These are phyloP conservation scores for Dioctria rufipes DNA, from an alignment of 2,888 invertebrate species.

Conservation along the genomic window DNA sequence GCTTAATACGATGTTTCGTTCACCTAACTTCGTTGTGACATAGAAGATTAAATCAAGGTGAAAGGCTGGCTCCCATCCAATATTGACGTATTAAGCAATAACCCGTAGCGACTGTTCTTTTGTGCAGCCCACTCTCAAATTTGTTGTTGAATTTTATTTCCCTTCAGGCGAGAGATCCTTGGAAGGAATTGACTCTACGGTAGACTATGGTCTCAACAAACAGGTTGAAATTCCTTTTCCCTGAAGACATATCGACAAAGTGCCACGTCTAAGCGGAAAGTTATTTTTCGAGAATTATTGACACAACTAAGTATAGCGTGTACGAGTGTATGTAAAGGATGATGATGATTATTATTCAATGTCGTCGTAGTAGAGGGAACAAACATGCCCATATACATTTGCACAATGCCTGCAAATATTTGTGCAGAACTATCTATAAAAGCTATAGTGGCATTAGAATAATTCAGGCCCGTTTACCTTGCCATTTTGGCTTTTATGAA, in stretches of 20 bases:
- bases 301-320: background rate
- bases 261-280: slow-evolving; percentile 44
- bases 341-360: slow-evolving; percentile 18
- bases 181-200: slow-evolving; percentile 8
- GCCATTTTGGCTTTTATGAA: background rate
- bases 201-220: slow-evolving; percentile 8
- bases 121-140: slow-evolving; percentile 27
- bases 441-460: background rate
- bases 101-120: slow-evolving; percentile 32
- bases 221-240: slow-evolving; percentile 29
- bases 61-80: slow-evolving; percentile 42
- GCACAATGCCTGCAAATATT: slow-evolving; percentile 23
- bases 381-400: too few relatives aligned
- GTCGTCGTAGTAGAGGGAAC: background rate
- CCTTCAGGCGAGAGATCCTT: background rate
- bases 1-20: background rate
- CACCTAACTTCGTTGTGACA: background rate
- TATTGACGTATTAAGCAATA: slow-evolving; percentile 45
- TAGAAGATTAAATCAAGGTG: slow-evolving; percentile 47
- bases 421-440: background rate
- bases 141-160: slow-evolving; percentile 29
- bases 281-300: slow-evolving; percentile 38
- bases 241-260: slow-evolving; percentile 41
- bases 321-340: background rate
- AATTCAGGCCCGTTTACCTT: slow-evolving; percentile 14